Evolutionary conservation across 2,888 invertebrate genomes (phyloP), one percentile per base, ranked within the genome.

Genomic region (Xanthorhoe designata): DNA sequence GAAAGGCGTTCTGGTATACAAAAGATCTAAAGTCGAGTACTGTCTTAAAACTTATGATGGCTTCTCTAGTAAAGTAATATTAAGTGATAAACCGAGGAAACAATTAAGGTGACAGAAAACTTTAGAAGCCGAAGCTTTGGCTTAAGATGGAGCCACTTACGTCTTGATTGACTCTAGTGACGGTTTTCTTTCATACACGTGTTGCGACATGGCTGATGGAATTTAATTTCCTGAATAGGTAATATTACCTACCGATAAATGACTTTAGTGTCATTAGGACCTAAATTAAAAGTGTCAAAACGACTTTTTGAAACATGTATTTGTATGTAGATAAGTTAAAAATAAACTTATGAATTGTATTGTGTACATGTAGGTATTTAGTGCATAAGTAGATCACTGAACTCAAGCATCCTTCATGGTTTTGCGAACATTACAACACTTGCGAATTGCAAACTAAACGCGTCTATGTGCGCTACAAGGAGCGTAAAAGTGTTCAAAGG

Each of bases 1-100:
- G 10, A 24, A 35, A n/a, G 62, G 62, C 0, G 35, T 66, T 9
- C 19, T 38, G 24, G 51, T 59, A 42, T 66, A 51, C 58, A 66
- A 59, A 18, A 59, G 62, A 51, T 62, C 62, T 0, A 59, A 55
- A 24, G 59, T 66, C 0, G 35, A 66, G 17, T 66, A 66, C 51
- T 45, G 54, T 17, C 66, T 66, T 9, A 66, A 59, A 55, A 66
- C 62, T 19, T 66, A 59, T 35, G 24, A 62, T 18, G 66, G 59
- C 1, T 0, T 32, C 17, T 51, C 54, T 51, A 54, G 55, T 2
- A 42, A 59, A 55, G 47, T 66, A 5, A 29, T 32, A 9, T 47
- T 66, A 29, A 55, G 62, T 66, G 45, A 62, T 7, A 35, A 13
- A 15, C 17, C 18, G 4, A 42, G 13, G 2, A 9, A n/a, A 38